These are phyloP conservation scores for Urocolius indicus DNA, from an alignment of 2,113 vertebrate genomes.

Conservation along the genomic window DNA sequence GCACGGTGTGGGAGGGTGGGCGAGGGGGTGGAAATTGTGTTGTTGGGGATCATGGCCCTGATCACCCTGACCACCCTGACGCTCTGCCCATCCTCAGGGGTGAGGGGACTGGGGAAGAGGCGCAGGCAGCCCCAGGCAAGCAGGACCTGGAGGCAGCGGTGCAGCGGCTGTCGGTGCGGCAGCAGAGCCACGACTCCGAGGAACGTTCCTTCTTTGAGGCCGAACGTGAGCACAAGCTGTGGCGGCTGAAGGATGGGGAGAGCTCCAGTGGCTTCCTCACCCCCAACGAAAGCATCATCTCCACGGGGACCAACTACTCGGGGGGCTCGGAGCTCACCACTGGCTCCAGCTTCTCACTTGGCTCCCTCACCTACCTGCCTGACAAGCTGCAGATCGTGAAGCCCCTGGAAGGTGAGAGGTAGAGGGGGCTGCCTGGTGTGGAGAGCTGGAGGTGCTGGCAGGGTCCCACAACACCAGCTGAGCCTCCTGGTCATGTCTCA, in stretches of 20 bases:
- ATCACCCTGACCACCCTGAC: neutral
- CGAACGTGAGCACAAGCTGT: slow-evolving; percentile 79
- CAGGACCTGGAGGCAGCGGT: slow-evolving; percentile 86
- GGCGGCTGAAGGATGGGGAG: slow-evolving; percentile 69
- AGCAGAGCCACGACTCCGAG: slow-evolving; percentile 77
- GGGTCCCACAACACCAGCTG: accelerated
- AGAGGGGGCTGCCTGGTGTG: accelerated
- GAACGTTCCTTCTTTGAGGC: slow-evolving; percentile 85
- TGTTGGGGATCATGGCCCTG: accelerated
- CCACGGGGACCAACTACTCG: slow-evolving; percentile 81
- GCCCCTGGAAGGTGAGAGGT: slow-evolving; percentile 84
- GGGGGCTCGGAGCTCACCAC: slow-evolving; percentile 77
- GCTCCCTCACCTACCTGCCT: slow-evolving; percentile 82
- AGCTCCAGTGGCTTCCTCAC: slow-evolving; percentile 85
- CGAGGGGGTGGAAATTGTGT: too few species aligned
- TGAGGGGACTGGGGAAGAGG: slow-evolving; percentile 2
- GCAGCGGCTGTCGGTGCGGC: slow-evolving; percentile 80
- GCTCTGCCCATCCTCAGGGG: neutral
- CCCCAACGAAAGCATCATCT: slow-evolving; percentile 81
- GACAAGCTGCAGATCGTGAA: slow-evolving; percentile 91
- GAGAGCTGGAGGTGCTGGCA: neutral
- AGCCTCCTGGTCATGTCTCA: neutral
- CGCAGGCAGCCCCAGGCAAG: slow-evolving; percentile 76
- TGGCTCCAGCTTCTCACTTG: slow-evolving; percentile 74
- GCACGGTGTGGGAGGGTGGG: accelerated